Evolutionary conservation across 1,140 invertebrate species (phyloP).

Genomic region (Trinorchestia longiramus): DNA sequence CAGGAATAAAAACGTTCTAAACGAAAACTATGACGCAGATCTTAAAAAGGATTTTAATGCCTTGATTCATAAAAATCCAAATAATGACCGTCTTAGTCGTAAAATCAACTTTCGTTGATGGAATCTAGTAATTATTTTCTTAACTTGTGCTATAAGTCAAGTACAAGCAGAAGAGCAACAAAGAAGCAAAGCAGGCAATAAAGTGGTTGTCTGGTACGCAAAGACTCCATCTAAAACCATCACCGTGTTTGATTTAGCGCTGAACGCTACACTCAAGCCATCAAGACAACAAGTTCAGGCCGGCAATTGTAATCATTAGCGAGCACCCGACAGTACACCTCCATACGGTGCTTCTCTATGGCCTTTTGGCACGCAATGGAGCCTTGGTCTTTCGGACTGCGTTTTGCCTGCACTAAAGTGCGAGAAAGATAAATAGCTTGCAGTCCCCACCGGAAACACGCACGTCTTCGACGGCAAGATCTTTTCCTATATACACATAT

Average conservation of each 20-base stretch:
- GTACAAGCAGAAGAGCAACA: neutral
- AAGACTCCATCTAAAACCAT: constrained; percentile 49
- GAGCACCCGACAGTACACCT: neutral
- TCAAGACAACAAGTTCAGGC: neutral
- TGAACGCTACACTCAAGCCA: constrained; percentile 22
- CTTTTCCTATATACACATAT: too few species aligned
- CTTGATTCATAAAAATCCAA: neutral
- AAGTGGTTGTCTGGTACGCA: constrained; percentile 15
- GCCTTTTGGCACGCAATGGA: constrained; percentile 10
- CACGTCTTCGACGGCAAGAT: neutral
- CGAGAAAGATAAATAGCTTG: constrained; percentile 52
- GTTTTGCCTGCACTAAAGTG: constrained; percentile 36
- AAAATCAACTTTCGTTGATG: neutral
- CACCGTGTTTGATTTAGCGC: constrained; percentile 15
- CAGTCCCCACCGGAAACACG: neutral
- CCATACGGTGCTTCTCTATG: constrained; percentile 29
- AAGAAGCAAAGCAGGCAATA: neutral
- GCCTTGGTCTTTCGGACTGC: constrained; percentile 17
- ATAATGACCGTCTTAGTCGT: neutral
- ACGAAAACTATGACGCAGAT: neutral
- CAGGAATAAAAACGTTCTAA: neutral
- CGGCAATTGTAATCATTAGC: constrained; percentile 5
- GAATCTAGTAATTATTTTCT: neutral
- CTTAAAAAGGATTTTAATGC: neutral
- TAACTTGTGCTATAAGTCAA: neutral